Percentiles rank a stretch among this genome's conserved stretches.
Conservation (phyloP, 2,797 vertebrate species). For the Astyanax mexicanus region DNA sequence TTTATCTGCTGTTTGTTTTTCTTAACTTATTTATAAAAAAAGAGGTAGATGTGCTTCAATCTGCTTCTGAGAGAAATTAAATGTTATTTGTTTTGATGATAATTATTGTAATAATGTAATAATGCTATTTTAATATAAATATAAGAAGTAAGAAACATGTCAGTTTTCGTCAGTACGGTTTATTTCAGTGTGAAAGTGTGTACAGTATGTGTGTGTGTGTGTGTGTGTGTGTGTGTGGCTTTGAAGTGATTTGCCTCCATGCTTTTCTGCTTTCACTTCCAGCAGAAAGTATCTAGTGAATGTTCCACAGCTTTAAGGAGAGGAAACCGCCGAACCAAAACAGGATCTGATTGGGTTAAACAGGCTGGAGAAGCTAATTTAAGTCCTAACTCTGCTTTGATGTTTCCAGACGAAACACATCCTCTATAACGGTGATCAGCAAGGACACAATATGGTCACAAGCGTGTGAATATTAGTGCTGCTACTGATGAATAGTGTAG, state of each 20-base stretch:
- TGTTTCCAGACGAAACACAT: conserved; percentile 17
- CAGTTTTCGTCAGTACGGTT: background rate
- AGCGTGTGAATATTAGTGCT: too few species aligned
- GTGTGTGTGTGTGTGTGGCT: background rate
- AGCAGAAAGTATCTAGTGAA: background rate
- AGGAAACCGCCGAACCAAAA: conserved; percentile 23
- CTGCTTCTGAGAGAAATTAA: conserved; percentile 76
- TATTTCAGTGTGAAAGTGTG: background rate
- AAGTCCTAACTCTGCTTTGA: conserved; percentile 6
- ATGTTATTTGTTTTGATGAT: conserved; percentile 73
- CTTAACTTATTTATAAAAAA: conserved; percentile 80
- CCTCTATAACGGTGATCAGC: background rate
- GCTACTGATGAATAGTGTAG: too few species aligned
- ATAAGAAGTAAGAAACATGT: conserved; percentile 54
- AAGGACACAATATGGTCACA: too few species aligned
- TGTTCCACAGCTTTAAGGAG: background rate
- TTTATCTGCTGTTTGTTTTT: conserved; percentile 60
- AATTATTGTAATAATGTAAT: conserved; percentile 77
- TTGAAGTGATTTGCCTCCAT: background rate
- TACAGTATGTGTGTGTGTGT: too few species aligned
- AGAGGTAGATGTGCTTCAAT: conserved; percentile 63
- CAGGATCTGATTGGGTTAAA: conserved; percentile 30
- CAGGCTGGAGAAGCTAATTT: background rate
- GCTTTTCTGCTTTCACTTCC: background rate
- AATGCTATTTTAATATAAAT: conserved; percentile 84